Conservation (phyloP, 2,113 vertebrate genomes). For the Pycnonotus jocosus region DNA sequence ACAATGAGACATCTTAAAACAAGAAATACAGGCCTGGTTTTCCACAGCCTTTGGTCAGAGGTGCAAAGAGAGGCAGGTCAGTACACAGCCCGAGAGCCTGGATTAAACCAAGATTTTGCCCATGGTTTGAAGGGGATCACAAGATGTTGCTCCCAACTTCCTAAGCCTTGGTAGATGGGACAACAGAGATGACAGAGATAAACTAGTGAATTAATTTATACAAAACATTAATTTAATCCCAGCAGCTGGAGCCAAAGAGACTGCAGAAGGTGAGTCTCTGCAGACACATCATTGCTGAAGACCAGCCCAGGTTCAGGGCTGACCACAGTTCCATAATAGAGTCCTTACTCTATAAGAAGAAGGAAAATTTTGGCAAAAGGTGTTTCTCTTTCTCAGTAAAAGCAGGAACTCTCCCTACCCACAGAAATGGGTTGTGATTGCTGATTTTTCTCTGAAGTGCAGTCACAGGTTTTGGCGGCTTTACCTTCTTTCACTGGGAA, state of each 20-base stretch:
- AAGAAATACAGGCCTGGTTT: background rate
- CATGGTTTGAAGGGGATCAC: background rate
- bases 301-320: background rate
- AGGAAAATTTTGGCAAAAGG: background rate
- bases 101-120: background rate
- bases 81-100: background rate
- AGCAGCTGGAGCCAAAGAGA: background rate
- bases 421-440: background rate
- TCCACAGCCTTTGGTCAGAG: background rate
- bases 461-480: background rate
- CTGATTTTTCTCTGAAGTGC: background rate
- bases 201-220: background rate
- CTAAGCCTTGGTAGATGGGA: background rate
- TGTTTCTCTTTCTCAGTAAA: background rate
- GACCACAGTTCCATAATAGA: accelerated
- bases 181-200: background rate
- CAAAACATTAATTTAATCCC: background rate
- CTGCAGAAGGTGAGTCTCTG: background rate
- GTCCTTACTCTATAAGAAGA: accelerated
- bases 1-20: background rate
- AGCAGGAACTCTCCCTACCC: background rate
- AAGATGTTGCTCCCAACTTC: background rate
- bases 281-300: background rate
- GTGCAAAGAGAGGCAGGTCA: background rate
- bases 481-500: background rate